Evolutionary conservation across 2,797 vertebrate species (phyloP).

Genomic region (Aselliscus stoliczkanus): DNA sequence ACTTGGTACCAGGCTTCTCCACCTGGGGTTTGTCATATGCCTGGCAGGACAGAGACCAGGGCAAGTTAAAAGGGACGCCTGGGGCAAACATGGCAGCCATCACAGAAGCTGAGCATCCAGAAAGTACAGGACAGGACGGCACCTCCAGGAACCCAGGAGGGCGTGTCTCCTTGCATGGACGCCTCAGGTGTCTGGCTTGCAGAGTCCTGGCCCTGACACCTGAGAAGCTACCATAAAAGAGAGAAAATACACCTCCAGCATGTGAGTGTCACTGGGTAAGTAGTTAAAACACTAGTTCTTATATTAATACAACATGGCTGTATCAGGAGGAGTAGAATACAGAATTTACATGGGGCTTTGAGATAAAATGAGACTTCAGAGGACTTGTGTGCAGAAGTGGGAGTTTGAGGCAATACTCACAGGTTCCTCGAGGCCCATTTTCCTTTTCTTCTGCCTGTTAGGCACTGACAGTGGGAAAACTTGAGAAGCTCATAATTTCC

Average conservation of each 20-base stretch:
- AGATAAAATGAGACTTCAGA: neutral
- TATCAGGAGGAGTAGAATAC: neutral
- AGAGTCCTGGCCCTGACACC: no score
- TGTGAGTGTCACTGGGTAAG: no score
- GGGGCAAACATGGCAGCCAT: neutral
- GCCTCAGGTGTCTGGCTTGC: neutral
- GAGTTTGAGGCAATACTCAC: neutral
- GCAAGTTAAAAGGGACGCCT: accelerated
- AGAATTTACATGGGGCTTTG: neutral
- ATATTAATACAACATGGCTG: accelerated
- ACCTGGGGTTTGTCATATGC: accelerated
- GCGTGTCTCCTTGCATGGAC: accelerated
- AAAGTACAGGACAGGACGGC: accelerated
- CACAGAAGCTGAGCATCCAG: neutral
- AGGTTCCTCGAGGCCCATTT: neutral
- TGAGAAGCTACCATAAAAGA: neutral
- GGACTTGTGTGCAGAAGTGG: neutral
- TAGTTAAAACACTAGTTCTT: neutral
- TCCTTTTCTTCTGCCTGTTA: neutral
- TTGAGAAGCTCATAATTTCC: neutral
- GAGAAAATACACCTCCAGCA: neutral
- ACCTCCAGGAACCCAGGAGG: no score
- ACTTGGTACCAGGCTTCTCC: neutral
- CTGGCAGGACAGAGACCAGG: neutral
- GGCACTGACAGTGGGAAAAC: neutral